A percentile compares a stretch with the other conserved stretches of the same genome.
Evolutionary conservation across 2,797 vertebrate genomes (phyloP).

Genomic region (Falco cherrug): DNA sequence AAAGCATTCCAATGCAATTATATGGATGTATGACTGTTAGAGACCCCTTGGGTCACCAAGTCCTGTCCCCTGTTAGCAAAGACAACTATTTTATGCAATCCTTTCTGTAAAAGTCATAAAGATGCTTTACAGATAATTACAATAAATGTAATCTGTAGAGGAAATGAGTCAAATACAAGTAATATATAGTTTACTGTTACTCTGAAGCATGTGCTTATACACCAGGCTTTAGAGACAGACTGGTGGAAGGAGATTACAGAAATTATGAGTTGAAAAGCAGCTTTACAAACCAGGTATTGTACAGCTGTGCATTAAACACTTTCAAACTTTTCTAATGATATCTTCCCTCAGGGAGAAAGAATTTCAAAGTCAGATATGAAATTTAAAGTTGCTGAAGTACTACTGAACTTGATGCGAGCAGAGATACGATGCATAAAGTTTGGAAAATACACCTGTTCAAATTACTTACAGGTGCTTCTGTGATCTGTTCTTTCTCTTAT

Average conservation of each 20-base stretch:
- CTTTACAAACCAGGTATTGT: neutral
- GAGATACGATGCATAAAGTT: neutral
- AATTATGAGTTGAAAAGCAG: neutral
- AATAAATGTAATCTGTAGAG: neutral
- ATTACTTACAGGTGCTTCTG: neutral
- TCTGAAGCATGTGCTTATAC: neutral
- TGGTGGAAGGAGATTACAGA: neutral
- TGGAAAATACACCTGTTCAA: slow-evolving; percentile 13
- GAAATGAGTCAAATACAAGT: neutral
- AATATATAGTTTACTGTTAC: neutral
- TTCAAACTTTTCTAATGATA: neutral
- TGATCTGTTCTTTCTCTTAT: neutral
- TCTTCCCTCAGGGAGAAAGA: neutral
- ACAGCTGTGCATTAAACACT: neutral
- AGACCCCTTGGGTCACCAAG: neutral
- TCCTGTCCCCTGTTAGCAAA: neutral
- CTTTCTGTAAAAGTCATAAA: neutral
- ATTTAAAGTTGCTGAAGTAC: neutral
- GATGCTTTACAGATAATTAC: neutral
- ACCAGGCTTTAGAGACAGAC: neutral
- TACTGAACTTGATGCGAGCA: neutral
- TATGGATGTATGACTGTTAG: neutral
- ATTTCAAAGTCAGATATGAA: neutral
- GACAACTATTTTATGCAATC: neutral
- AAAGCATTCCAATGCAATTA: neutral